Evolutionary conservation across 2,888 invertebrate genomes (phyloP), one percentile per base, ranked within the genome.

Genomic region (Yponomeuta malinellus): DNA sequence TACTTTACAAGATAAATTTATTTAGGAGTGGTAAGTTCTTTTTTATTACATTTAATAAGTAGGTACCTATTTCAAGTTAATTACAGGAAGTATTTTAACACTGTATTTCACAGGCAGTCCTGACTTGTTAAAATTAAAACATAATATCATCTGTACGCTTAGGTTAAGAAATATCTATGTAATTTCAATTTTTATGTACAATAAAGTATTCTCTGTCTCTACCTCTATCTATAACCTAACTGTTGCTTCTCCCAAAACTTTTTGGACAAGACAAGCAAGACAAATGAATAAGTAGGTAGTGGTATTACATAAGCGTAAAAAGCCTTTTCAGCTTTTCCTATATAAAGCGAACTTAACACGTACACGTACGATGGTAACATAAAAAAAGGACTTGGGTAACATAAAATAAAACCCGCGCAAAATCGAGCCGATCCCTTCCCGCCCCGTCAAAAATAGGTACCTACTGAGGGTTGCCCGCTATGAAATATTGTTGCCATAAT

Each of bases 401-500:
- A 59, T 15, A 15, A 59, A 59, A 59, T 59, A 59, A 59, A 59
- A 59, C 52, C 15, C 52, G 52, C 15, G 52, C 12, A 59, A 59
- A 59, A 15, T 12, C 52, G 52, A 59, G 12, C 52, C 65, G 31
- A 63, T 63, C 63, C 65, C 29, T 65, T 65, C 9, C 29, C 29
- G 31, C 65, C 37, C 68, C 23, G n/a, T 68, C 48, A 29, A 29
- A 65, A 33, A 65, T 65, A 29, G 65, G 29, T 65, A 29, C 65
- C 33, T 65, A 10, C 48, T 6, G 69, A 69, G 64, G 64, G 70
- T 70, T 52, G 29, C 23, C 43, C 23, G 63, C 31, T 43, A 70
- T 70, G 37, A 70, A 70, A 70, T 70, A 70, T 70, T 70, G 70
- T 70, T 64, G 70, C 70, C 48, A 69, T 43, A 33, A 33, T 15